phyloP scores from a whole-genome alignment of 2,113 vertebrate genomes.

The Gopherus evgoodei region DNA sequence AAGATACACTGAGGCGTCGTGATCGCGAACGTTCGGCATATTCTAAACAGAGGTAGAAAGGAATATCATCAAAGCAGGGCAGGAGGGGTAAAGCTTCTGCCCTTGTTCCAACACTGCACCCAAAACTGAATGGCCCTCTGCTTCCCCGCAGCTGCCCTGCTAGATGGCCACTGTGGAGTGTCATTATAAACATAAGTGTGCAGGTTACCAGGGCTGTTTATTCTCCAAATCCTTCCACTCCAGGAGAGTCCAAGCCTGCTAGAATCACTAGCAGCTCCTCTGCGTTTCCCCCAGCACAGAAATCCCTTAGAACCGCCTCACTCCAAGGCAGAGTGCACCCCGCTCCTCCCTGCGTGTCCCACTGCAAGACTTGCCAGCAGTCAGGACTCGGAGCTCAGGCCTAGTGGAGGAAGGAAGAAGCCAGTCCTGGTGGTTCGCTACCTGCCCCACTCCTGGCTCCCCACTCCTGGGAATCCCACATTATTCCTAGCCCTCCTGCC shows the following conservation, averaged over 20 bases:
- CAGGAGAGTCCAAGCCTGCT: neutral
- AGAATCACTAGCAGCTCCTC: neutral
- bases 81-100: neutral
- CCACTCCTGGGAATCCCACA: neutral
- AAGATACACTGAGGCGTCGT: constrained; percentile 95
- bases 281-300: neutral
- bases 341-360: neutral
- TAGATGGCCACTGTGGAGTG: neutral
- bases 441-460: neutral
- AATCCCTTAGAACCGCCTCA: neutral
- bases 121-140: neutral
- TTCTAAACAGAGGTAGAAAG: constrained; percentile 78
- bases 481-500: neutral
- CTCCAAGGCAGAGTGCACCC: too few relatives aligned
- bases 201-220: neutral
- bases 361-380: neutral
- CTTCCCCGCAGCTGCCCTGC: neutral
- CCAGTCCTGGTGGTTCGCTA: neutral
- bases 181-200: neutral
- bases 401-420: neutral
- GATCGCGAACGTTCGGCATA: constrained; percentile 98
- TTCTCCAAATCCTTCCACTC: neutral
- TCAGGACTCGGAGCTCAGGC: neutral
- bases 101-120: neutral
- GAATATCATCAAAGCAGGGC: neutral